Evolutionary conservation across 2,113 vertebrate genomes (phyloP).

Genomic region (Pontoporia blainvillei): DNA sequence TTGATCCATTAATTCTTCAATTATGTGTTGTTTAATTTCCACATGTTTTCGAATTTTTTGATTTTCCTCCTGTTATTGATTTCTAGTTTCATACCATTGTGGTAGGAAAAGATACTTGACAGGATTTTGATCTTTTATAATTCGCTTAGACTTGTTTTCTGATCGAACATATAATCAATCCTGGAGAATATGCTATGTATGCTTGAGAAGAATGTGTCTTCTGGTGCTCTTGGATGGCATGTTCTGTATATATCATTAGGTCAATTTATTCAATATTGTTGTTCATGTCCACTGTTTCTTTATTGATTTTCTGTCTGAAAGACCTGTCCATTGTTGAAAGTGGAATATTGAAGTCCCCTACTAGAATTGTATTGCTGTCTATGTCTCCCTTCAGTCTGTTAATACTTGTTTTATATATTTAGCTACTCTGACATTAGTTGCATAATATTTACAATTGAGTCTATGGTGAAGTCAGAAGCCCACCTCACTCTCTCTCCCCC

Average conservation of each 20-base stretch:
- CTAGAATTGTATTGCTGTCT: neutral
- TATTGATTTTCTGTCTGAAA: neutral
- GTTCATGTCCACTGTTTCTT: neutral
- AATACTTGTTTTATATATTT: neutral
- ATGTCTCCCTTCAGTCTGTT: neutral
- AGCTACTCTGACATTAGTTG: neutral
- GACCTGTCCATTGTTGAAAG: neutral
- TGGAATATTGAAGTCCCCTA: neutral
- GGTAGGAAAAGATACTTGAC: neutral
- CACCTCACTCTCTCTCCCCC: neutral
- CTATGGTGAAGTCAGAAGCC: neutral
- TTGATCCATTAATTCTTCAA: neutral
- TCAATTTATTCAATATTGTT: neutral
- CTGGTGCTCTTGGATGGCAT: neutral
- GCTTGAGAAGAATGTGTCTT: neutral
- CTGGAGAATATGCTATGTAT: neutral
- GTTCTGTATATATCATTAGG: neutral
- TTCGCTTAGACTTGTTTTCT: neutral
- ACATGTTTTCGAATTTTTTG: neutral
- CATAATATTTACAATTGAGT: neutral
- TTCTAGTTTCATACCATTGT: neutral
- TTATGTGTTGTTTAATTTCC: neutral
- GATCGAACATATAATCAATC: neutral
- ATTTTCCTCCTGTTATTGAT: neutral
- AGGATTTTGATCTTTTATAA: neutral